Evolutionary conservation across 2,113 vertebrate species (phyloP), one percentile per base, ranked within the genome.

Genomic region (Sylvilagus bachmani): DNA sequence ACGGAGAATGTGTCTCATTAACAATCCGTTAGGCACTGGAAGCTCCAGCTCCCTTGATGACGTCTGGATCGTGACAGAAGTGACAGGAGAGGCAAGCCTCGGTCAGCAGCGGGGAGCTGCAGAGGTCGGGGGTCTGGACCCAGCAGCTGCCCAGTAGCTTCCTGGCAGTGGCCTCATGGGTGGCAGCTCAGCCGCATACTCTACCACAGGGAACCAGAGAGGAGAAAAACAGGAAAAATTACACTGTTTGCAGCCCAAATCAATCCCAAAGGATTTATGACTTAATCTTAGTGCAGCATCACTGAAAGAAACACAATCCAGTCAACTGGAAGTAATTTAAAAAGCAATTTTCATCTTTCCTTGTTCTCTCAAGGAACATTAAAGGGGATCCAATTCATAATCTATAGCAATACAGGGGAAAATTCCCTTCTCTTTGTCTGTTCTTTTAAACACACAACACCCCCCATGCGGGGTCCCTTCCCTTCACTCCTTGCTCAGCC

Each of bases 291-390:
- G 19, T 4, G 27, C 70, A 84, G 78, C 80, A 95, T 96, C 91
- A n/a, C 61, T 44, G 79, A 95, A 95, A 93, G 95, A 96, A 95
- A 96, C 97, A 90, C 94, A 94, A 95, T 90, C 91, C 94, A 97
- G 96, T 96, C 97, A 97, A 96, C 96, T 66, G 83, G 95, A 93
- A 97, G 96, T 97, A 97, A 97, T 97, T 97, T 97, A 89, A 95
- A 97, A 97, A 97, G 96, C 95, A 95, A 97, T 96, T 97, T 97
- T 95, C 96, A 95, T 97, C 96, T 95, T 96, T 91, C 86, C 96
- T 94, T 91, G 86, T 71, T 96, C 94, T 95, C 93, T 83, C 79
- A 96, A 97, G 75, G 78, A 96, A 97, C 91, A 94, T 89, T 95
- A 95, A 95, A 93, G 86, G 91, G 83, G 79, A 89, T 86, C 66